Percentiles rank a stretch among this genome's conserved stretches.
Conservation (phyloP, 2,888 invertebrate genomes). For the Rhagonycha fulva region DNA sequence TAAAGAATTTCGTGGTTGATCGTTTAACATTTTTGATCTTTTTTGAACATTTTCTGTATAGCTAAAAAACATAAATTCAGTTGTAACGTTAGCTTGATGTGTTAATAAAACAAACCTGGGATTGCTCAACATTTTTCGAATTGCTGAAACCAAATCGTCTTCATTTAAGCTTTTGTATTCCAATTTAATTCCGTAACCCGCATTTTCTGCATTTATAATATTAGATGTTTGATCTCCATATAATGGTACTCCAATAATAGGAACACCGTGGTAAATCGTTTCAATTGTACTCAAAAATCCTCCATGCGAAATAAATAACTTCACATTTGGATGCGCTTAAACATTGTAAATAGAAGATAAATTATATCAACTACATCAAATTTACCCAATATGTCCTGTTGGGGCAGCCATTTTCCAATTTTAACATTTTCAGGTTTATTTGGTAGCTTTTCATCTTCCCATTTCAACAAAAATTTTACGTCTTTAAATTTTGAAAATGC, state of each 20-base stretch:
- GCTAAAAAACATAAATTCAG: slow-evolving; percentile 27
- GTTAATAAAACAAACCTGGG: too few relatives aligned
- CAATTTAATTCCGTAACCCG: slow-evolving; percentile 20
- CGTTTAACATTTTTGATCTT: slow-evolving; percentile 36
- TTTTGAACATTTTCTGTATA: slow-evolving; percentile 32
- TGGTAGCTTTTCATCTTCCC: slow-evolving; percentile 34
- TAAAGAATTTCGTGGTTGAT: slow-evolving; percentile 36
- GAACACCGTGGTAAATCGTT: slow-evolving; percentile 51
- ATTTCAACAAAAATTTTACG: slow-evolving; percentile 48
- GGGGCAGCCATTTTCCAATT: slow-evolving; percentile 7
- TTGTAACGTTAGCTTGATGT: too few relatives aligned
- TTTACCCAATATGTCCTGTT: slow-evolving; percentile 26
- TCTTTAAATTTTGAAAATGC: slow-evolving; percentile 46
- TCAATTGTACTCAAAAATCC: slow-evolving; percentile 52
- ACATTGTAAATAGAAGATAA: too few relatives aligned
- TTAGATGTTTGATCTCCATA: slow-evolving; percentile 57
- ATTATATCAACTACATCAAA: too few relatives aligned
- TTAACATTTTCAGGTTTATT: slow-evolving; percentile 8
- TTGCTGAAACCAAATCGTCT: background rate
- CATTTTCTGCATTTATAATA: slow-evolving; percentile 50
- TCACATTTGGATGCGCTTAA: slow-evolving; percentile 60
- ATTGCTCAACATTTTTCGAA: slow-evolving; percentile 3
- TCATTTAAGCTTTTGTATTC: slow-evolving; percentile 10
- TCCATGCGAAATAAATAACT: slow-evolving; percentile 62
- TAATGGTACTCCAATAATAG: slow-evolving; percentile 58